Conservation (phyloP, 2,113 vertebrate genomes). For the Dipodomys merriami region DNA sequence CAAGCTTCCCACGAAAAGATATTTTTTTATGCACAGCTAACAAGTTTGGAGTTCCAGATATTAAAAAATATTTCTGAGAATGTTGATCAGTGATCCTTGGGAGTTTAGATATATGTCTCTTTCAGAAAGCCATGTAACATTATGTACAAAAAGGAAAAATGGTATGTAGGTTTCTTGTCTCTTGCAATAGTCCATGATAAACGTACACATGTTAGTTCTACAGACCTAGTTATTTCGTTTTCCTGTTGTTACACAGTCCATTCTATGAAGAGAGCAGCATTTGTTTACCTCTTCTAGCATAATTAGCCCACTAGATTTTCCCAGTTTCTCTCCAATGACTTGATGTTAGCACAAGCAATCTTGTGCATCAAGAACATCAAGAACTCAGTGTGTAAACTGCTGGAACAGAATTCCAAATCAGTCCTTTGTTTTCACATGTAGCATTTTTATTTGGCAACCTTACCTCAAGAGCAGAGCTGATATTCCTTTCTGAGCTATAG, state of each 20-base stretch:
- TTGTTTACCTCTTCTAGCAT: background rate
- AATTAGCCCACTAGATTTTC: background rate
- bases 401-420: background rate
- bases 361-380: background rate
- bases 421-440: background rate
- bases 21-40: background rate
- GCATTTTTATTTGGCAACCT: background rate
- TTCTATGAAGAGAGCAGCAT: background rate
- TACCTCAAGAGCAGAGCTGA: background rate
- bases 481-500: background rate
- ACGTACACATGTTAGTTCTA: background rate
- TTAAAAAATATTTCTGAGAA: background rate
- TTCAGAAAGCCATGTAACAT: background rate
- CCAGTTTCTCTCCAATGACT: background rate
- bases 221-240: background rate
- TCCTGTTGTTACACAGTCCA: background rate
- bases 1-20: background rate
- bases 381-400: background rate
- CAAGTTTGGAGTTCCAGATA: background rate
- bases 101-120: background rate
- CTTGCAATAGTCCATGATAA: background rate
- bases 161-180: background rate
- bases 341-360: background rate
- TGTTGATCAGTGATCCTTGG: background rate
- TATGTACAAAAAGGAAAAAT: background rate